phyloP scores from a whole-genome alignment of 2,888 invertebrate genomes.

The Chloroclysta siterata region DNA sequence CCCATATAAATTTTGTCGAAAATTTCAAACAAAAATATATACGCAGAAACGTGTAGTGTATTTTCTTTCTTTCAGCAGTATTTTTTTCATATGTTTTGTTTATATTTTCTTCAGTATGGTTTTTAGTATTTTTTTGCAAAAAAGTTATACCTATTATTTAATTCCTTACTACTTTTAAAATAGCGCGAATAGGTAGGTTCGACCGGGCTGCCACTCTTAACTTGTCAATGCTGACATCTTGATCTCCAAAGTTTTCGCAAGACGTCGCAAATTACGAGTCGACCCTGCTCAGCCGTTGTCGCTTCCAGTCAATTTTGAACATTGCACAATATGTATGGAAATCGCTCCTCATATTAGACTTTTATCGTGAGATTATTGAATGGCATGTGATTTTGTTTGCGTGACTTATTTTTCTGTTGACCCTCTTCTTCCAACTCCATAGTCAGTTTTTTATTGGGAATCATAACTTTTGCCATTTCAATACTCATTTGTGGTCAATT shows the following conservation, averaged over 20 bases:
- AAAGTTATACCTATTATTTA: no score
- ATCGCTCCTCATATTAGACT: slow-evolving; percentile 27
- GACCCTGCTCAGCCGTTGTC: slow-evolving; percentile 39
- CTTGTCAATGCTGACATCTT: slow-evolving; percentile 32
- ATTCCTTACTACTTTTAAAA: no score
- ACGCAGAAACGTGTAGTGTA: no score
- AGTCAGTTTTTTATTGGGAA: no score
- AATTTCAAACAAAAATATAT: no score
- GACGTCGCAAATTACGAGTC: slow-evolving; percentile 38
- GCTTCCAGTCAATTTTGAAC: slow-evolving; percentile 19
- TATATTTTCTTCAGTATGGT: no score
- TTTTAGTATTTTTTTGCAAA: no score
- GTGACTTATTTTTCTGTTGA: background rate
- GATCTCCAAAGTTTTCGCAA: slow-evolving; percentile 37
- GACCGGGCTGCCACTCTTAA: slow-evolving; percentile 1
- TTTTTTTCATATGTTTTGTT: no score
- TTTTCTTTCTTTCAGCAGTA: no score
- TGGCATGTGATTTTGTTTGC: background rate
- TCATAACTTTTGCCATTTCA: no score
- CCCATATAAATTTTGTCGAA: no score
- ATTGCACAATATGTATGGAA: slow-evolving; percentile 39
- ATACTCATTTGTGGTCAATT: no score
- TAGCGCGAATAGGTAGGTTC: background rate
- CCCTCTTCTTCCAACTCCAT: background rate
- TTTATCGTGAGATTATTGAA: slow-evolving; percentile 11